phyloP scores from a whole-genome alignment of 2,113 vertebrate species.

The Malaclemys terrapin region DNA sequence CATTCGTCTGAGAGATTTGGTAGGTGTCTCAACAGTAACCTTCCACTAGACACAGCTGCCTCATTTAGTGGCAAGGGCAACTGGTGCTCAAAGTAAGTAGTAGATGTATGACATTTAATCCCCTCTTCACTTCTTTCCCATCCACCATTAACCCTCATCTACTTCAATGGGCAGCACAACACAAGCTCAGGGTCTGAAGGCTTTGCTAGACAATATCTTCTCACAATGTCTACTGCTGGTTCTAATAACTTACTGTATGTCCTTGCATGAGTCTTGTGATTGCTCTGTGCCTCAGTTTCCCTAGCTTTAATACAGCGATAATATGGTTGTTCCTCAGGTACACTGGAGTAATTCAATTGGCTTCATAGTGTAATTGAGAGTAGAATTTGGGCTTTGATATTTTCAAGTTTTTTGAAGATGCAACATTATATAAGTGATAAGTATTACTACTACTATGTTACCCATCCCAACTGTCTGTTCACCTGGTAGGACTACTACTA shows the following conservation, averaged over 20 bases:
- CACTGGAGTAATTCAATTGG: background rate
- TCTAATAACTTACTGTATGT: background rate
- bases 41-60: background rate
- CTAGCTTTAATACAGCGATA: background rate
- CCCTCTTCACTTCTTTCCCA: background rate
- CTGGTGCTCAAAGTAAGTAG: background rate
- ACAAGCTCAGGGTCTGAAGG: background rate
- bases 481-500: background rate
- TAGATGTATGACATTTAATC: background rate
- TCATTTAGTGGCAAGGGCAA: rapidly evolving
- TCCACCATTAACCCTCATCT: background rate
- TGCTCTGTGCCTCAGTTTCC: background rate
- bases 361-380: background rate
- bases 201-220: background rate
- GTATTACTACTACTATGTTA: background rate
- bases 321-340: background rate
- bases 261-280: background rate
- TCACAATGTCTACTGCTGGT: background rate
- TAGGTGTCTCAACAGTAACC: background rate
- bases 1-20: background rate
- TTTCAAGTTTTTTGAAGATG: background rate
- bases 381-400: background rate
- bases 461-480: background rate
- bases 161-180: background rate
- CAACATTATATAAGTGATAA: background rate